These are phyloP conservation scores for Venusia cambrica DNA, from an alignment of 2,888 invertebrate genomes.

Conservation along the genomic window DNA sequence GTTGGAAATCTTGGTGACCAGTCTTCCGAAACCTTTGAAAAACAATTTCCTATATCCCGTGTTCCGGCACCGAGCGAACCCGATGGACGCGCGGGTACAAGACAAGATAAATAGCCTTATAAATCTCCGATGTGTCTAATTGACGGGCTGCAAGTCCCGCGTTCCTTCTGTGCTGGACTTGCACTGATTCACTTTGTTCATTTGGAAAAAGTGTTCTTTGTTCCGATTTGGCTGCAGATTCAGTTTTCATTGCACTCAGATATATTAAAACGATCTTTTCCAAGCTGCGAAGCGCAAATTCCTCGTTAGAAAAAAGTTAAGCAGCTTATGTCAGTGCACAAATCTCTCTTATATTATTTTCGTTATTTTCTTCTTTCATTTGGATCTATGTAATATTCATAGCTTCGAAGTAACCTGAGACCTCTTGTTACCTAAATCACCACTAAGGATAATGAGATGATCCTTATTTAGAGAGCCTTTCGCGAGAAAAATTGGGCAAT, in stretches of 20 bases:
- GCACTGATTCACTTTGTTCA: conserved; percentile 57
- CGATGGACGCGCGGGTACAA: no score
- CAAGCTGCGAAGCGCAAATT: conserved; percentile 1
- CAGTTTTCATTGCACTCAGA: conserved; percentile 30
- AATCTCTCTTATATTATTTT: conserved; percentile 9
- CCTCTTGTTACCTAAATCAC: conserved; percentile 44
- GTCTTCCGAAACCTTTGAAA: conserved; percentile 46
- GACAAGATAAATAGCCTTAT: conserved; percentile 71
- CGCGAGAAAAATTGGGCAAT: conserved; percentile 40
- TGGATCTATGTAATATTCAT: conserved; percentile 14
- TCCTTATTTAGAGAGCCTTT: conserved; percentile 44
- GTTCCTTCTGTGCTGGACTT: conserved; percentile 37
- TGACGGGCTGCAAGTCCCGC: conserved; percentile 62
- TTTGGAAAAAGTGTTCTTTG: conserved; percentile 44
- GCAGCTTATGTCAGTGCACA: no score
- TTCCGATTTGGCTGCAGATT: conserved; percentile 34
- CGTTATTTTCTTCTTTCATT: conserved; percentile 1
- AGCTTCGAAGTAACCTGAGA: conserved; percentile 13
- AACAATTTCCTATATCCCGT: conserved; percentile 58
- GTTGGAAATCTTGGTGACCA: no score
- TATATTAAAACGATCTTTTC: conserved; percentile 23
- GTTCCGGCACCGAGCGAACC: conserved; percentile 30
- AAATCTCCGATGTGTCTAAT: conserved; percentile 75
- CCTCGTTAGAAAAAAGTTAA: no score
- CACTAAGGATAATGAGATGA: conserved; percentile 44